A percentile compares a stretch with the other conserved stretches of the same genome.
Conservation (phyloP, 2,797 vertebrate species). For the Scolopax rusticola region DNA sequence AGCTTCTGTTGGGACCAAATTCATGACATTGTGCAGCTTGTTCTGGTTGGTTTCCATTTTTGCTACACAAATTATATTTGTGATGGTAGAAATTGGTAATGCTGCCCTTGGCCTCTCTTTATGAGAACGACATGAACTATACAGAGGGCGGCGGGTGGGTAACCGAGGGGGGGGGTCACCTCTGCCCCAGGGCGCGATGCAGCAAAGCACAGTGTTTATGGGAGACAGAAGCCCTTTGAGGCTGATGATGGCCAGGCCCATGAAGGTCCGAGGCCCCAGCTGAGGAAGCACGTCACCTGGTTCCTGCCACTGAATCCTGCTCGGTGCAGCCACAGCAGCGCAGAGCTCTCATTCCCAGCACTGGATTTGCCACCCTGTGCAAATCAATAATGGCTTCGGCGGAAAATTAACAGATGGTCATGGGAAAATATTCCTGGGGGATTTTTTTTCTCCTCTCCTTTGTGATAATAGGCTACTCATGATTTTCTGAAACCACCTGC, state of each 20-base stretch:
- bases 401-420: conserved; percentile 57
- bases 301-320: neutral
- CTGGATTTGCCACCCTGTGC: neutral
- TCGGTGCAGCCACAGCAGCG: neutral
- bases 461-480: neutral
- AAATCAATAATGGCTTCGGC: neutral
- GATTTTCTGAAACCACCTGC: conserved; percentile 38
- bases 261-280: neutral
- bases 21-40: neutral
- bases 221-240: neutral
- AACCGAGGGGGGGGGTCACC: neutral
- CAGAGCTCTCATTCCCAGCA: neutral
- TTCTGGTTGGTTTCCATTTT: neutral
- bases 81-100: neutral
- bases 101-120: neutral
- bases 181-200: neutral
- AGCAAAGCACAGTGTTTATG: neutral
- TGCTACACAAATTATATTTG: neutral
- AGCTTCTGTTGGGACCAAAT: neutral
- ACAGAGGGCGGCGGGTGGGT: neutral
- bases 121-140: neutral
- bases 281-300: neutral
- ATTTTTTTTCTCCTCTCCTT: neutral
- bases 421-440: neutral
- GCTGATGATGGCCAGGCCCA: neutral